Evolutionary conservation across 2,113 vertebrate species (phyloP).

Genomic region (Lagopus muta): DNA sequence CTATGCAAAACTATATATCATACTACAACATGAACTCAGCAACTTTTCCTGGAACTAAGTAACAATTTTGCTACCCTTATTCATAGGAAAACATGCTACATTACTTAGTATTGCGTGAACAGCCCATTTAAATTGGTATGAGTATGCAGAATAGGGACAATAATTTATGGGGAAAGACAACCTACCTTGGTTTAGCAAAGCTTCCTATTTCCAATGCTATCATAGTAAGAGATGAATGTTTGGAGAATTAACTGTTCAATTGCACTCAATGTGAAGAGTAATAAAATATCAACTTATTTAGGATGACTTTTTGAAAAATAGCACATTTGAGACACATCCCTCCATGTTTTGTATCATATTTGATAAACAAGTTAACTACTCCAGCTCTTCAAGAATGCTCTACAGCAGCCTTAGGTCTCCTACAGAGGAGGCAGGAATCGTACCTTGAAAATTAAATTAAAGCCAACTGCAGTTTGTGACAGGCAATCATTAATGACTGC

Average conservation of each 20-base stretch:
- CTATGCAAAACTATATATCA: neutral
- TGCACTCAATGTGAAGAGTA: neutral
- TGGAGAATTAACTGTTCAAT: neutral
- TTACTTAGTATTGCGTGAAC: neutral
- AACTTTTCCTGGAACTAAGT: neutral
- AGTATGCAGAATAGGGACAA: neutral
- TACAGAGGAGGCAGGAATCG: neutral
- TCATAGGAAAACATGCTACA: neutral
- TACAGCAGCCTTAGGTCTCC: neutral
- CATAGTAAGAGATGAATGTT: neutral
- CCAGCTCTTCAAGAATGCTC: neutral
- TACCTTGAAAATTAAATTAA: slow-evolving; percentile 46
- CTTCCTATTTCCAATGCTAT: neutral
- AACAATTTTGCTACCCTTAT: neutral
- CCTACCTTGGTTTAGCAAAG: neutral
- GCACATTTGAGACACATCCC: neutral
- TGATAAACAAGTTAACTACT: slow-evolving; percentile 2
- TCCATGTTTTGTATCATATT: neutral
- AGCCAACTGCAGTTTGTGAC: slow-evolving; percentile 45
- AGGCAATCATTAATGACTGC: slow-evolving; percentile 49
- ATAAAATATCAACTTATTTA: slow-evolving; percentile 4
- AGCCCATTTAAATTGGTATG: neutral
- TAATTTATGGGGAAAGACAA: neutral
- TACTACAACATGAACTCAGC: neutral
- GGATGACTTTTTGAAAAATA: slow-evolving; percentile 22